These are phyloP conservation scores for Antechinus flavipes DNA, from an alignment of 2,113 vertebrate species.

Conservation along the genomic window DNA sequence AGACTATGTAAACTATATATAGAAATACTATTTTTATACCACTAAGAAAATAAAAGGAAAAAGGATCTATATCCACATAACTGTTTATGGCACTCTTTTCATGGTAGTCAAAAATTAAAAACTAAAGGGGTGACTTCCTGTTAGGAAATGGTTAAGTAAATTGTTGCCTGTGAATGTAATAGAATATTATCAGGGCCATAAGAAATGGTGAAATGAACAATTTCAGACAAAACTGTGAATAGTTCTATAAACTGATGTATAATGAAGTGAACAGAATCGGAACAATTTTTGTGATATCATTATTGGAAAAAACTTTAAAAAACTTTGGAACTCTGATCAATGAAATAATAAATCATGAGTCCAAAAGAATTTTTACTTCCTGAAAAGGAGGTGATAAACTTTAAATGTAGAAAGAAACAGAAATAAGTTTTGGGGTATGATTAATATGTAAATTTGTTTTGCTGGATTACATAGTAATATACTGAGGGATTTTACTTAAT, in stretches of 20 bases:
- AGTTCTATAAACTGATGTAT: not conserved
- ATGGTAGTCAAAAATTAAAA: not conserved
- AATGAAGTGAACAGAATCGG: not conserved
- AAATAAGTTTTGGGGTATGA: not conserved
- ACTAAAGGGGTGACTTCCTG: not conserved
- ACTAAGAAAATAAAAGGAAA: not conserved
- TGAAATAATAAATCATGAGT: not conserved
- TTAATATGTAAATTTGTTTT: not conserved
- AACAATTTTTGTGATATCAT: not conserved
- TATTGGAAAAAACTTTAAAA: not conserved
- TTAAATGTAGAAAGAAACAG: not conserved
- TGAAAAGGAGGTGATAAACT: not conserved
- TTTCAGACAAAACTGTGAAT: not conserved
- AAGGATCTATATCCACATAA: not conserved
- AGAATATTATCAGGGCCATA: not conserved
- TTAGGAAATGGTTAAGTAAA: not conserved
- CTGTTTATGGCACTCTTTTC: not conserved
- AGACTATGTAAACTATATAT: too few species aligned
- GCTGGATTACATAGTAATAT: not conserved
- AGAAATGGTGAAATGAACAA: not conserved
- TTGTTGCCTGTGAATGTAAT: not conserved
- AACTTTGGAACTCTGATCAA: not conserved
- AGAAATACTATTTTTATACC: not conserved
- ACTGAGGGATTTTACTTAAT: not conserved
- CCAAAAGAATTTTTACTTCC: not conserved